Conservation (phyloP, 1,140 invertebrate species). For the Drosophila ohnishii region DNA sequence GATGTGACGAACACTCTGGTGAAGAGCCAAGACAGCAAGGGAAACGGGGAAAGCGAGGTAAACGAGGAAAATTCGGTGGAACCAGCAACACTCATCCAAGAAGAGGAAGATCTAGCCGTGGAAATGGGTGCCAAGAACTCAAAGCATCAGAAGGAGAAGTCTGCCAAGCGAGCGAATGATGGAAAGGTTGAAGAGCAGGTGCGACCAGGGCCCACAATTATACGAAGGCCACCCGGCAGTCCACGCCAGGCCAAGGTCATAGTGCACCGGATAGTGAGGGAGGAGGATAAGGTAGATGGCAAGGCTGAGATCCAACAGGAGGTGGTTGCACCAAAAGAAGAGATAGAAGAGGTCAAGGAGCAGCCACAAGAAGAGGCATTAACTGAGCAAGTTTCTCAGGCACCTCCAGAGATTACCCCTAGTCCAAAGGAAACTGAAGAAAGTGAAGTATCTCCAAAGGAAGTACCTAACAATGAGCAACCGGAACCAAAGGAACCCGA, state of each 20-base stretch:
- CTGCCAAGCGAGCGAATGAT: slow-evolving; percentile 21
- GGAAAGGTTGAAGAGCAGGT: slow-evolving; percentile 24
- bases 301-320: not conserved
- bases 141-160: slow-evolving; percentile 51
- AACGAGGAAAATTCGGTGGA: slow-evolving; percentile 1
- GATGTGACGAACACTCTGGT: slow-evolving; percentile 25
- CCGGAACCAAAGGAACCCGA: slow-evolving; percentile 3
- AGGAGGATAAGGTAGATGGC: slow-evolving; percentile 12
- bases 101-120: slow-evolving; percentile 14
- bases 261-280: slow-evolving; percentile 69
- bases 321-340: not conserved
- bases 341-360: not conserved
- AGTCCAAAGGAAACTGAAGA: not conserved
- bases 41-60: not conserved
- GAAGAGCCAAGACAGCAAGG: not conserved
- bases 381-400: not conserved
- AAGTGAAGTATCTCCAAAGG: not conserved
- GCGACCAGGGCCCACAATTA: slow-evolving; percentile 15
- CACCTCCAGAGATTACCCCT: not conserved
- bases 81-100: slow-evolving; percentile 14
- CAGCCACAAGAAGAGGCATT: not conserved
- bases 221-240: slow-evolving; percentile 50
- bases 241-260: slow-evolving; percentile 74
- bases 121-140: slow-evolving; percentile 67
- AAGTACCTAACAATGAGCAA: not conserved